Base-by-base conservation (phyloP, 2,888 invertebrate species). In the Cabera pusaria region DNA sequence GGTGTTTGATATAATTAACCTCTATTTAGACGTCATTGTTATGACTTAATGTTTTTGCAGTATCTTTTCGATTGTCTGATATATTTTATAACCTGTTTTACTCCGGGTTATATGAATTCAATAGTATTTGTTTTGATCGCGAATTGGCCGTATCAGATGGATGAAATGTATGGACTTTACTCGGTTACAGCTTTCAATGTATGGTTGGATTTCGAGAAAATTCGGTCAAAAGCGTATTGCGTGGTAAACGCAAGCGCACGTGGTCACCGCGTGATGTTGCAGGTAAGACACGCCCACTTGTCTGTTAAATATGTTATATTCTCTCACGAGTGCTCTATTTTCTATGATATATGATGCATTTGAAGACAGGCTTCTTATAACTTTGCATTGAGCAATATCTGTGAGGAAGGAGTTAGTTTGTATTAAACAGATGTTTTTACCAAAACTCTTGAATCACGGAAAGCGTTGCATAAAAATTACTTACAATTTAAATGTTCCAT, bases 221-320 rank as follows among this genome's bases (percentile, higher is more conserved):
- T 43, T 49, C 47, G 40, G 29, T 21, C 56, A 55, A 45, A 47
- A 44, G 43, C 44, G 57, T 52, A 61, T 22, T 50, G 57, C 56
- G 60, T 60, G 59, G 52, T 59, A 53, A 49, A 21, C 50, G 61
- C 59, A 56, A 56, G 29, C 34, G 59, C 80, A 81, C 79, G 79
- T 77, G 79, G 64, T 43, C 10, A 38, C 53, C 64, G 67, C 77
- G 75, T 75, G 83, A 75, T 65, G 49, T 49, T 59, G 61, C 70
- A 74, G 70, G 72, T 70, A 64, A 60, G 59, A 48, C 59, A 56
- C 63, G 62, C 64, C 66, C 51, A 66, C 53, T 59, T 54, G 49
- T 51, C 53, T 49, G 48, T 39, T 40, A 3, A 3, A 3, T 2
- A 14, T 14, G n/a, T n/a, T n/a, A 43, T 44, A 44, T 47, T 36